A percentile compares a stretch with the other conserved stretches of the same genome.
phyloP scores from a whole-genome alignment of 2,113 vertebrate species.

The Psilopsiagon aurifrons region DNA sequence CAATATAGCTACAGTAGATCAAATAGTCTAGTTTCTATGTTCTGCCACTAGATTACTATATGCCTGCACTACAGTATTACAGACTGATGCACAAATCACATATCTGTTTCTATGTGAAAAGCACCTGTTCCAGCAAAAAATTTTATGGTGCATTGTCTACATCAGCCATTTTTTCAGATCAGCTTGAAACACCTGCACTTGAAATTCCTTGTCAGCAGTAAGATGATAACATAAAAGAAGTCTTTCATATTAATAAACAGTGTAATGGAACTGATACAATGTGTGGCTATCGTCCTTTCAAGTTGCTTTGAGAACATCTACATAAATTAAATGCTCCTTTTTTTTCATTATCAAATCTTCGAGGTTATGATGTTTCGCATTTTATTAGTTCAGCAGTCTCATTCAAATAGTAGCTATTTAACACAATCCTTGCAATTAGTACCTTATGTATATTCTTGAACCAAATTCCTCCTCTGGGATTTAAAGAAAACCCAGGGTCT shows the following conservation, averaged over 20 bases:
- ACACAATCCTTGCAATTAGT: conserved; percentile 41
- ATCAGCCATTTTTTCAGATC: not conserved
- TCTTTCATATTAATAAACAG: not conserved
- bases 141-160: rapidly evolving
- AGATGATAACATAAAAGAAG: not conserved
- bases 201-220: not conserved
- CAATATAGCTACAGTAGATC: not conserved
- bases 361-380: conserved; percentile 2
- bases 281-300: conserved; percentile 11
- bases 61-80: not conserved
- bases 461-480: conserved; percentile 43
- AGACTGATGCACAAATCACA: not conserved
- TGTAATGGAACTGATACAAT: not conserved
- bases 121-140: not conserved
- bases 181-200: conserved; percentile 3
- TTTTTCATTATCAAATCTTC: conserved; percentile 18
- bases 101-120: not conserved
- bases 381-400: conserved; percentile 39
- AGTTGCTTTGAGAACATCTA: conserved; percentile 8
- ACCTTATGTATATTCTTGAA: conserved; percentile 42
- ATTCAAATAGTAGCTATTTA: conserved; percentile 42
- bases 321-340: conserved; percentile 23
- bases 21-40: not conserved
- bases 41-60: not conserved
- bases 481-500: conserved; percentile 48